Conservation (phyloP, 2,113 vertebrate species). For the Porphyrio hochstetteri region DNA sequence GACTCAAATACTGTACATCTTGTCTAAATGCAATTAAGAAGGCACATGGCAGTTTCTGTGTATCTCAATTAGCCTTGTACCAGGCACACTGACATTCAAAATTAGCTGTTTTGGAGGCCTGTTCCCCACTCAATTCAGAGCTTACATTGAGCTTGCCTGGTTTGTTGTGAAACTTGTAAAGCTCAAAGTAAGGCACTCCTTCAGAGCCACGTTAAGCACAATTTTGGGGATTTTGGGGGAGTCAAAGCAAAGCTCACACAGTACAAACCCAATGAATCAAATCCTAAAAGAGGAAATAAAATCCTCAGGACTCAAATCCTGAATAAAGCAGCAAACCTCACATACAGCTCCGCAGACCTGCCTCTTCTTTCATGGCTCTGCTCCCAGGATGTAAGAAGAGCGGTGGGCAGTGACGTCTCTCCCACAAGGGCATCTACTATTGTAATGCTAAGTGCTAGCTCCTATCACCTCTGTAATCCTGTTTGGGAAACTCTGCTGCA, state of each 20-base stretch:
- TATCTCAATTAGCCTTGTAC: constrained; percentile 37
- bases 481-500: constrained; percentile 17
- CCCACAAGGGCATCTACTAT: background rate
- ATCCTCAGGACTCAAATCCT: no score
- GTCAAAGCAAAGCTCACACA: background rate
- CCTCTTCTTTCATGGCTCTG: background rate
- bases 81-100: background rate
- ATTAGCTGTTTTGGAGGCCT: background rate
- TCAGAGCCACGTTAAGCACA: background rate
- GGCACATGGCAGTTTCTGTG: background rate
- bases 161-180: background rate
- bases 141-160: background rate
- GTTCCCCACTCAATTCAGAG: background rate
- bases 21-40: constrained; percentile 39
- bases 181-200: background rate
- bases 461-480: background rate
- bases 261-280: background rate
- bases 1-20: constrained; percentile 47
- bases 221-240: background rate
- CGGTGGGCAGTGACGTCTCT: background rate
- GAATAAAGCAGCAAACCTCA: background rate
- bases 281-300: background rate
- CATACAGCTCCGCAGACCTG: background rate
- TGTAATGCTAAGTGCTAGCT: background rate
- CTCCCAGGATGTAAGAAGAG: background rate